Conservation (phyloP, 2,113 vertebrate species). For the Suricata suricatta region DNA sequence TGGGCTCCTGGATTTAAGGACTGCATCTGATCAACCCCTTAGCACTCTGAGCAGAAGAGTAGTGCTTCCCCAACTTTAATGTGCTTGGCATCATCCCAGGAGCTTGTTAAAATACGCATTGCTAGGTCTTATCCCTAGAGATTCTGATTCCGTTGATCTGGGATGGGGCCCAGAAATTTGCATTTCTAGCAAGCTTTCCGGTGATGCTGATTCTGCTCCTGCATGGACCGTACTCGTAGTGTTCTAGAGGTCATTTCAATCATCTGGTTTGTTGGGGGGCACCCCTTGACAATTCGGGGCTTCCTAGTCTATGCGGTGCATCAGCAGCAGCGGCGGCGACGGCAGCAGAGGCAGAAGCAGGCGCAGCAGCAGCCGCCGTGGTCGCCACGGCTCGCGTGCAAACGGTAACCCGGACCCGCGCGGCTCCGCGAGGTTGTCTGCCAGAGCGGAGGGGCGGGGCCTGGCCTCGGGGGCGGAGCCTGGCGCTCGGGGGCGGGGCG, state of each 20-base stretch:
- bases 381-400: not conserved
- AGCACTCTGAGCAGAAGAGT: not conserved
- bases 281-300: not conserved
- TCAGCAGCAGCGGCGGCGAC: not conserved
- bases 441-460: slow-evolving; percentile 40
- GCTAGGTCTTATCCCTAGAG: not conserved
- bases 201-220: not conserved
- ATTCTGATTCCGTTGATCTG: not conserved
- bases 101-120: not conserved
- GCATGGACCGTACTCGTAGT: not conserved
- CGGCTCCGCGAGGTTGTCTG: rapidly evolving
- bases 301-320: not conserved
- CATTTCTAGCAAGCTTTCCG: not conserved
- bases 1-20: not conserved
- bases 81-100: not conserved
- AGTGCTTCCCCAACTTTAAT: not conserved
- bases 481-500: slow-evolving; percentile 50
- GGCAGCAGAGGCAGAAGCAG: not conserved
- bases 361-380: not conserved
- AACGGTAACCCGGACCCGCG: not conserved
- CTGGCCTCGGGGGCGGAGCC: slow-evolving; percentile 11
- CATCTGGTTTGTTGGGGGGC: not conserved
- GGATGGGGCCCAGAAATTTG: not conserved
- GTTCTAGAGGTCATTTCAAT: not conserved
- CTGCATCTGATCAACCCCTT: not conserved